Evolutionary conservation across 1,140 invertebrate species (phyloP).

Genomic region (Schlechtendalia chinensis): DNA sequence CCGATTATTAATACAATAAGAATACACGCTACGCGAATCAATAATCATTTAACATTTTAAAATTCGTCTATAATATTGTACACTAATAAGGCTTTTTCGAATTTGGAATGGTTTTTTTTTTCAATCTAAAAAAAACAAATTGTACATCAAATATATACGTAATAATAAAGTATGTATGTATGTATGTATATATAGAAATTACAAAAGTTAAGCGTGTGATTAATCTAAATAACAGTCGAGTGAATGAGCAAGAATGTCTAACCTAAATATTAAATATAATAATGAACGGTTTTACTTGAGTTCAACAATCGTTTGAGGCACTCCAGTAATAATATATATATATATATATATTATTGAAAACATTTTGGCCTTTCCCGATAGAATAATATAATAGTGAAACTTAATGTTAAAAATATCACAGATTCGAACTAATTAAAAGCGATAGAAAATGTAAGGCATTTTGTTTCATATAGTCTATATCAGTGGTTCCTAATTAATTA

Average conservation of each 20-base stretch:
- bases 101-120: not conserved
- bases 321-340: slow-evolving; percentile 15
- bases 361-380: slow-evolving; percentile 2
- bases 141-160: not conserved
- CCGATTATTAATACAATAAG: not conserved
- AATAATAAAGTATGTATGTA: not conserved
- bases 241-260: slow-evolving; percentile 48
- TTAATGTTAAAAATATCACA: slow-evolving; percentile 44
- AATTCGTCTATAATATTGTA: not conserved
- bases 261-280: slow-evolving; percentile 14
- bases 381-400: not conserved
- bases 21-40: not conserved
- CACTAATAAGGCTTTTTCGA: not conserved
- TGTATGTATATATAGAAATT: slow-evolving; percentile 6
- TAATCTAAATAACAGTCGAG: slow-evolving; percentile 44
- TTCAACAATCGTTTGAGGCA: slow-evolving; percentile 24
- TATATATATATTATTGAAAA: slow-evolving; percentile 16
- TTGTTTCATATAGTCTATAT: slow-evolving; percentile 31
- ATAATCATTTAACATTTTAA: not conserved
- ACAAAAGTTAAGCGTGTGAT: slow-evolving; percentile 46
- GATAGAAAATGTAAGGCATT: slow-evolving; percentile 42
- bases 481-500: too few relatives aligned
- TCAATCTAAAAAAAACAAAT: slow-evolving; percentile 13
- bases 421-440: slow-evolving; percentile 36
- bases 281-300: not conserved